phyloP scores from a whole-genome alignment of 2,888 invertebrate species.

The Hydroisotoma schaefferi region DNA sequence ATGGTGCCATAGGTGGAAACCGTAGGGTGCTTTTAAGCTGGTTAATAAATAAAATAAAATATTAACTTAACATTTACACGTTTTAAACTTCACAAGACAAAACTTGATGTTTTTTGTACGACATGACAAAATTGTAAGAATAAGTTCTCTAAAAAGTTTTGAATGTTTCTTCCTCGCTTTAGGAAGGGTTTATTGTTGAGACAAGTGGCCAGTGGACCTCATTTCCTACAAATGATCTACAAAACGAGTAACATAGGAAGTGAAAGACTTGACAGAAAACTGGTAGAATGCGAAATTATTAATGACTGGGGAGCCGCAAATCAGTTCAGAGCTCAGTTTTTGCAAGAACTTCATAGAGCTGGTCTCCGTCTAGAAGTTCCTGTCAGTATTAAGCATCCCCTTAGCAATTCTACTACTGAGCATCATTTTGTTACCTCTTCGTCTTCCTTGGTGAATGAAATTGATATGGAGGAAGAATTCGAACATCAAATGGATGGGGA shows the following conservation, averaged over 20 bases:
- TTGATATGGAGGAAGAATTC: constrained; percentile 22
- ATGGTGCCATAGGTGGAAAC: no score
- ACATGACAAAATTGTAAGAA: no score
- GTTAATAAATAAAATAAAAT: no score
- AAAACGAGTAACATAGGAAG: constrained; percentile 55
- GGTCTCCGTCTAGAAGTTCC: constrained; percentile 37
- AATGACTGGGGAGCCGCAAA: constrained; percentile 57
- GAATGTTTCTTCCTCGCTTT: no score
- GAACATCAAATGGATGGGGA: constrained; percentile 24
- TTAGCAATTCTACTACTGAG: no score
- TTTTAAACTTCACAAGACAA: no score
- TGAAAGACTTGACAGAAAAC: constrained; percentile 42
- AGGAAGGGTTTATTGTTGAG: constrained; percentile 61
- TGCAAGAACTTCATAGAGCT: constrained; percentile 57
- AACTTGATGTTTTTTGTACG: no score
- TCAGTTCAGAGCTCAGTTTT: constrained; percentile 61
- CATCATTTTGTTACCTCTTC: no score
- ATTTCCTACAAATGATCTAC: constrained; percentile 68
- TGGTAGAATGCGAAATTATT: constrained; percentile 67
- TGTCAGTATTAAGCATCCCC: constrained; percentile 16
- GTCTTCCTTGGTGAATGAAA: constrained; percentile 14
- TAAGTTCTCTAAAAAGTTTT: no score
- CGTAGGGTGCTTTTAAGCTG: no score
- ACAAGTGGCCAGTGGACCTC: constrained; percentile 65
- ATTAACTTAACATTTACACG: no score